These are phyloP conservation scores for Macrocentrus cingulum DNA, from an alignment of 1,140 invertebrate genomes.

Conservation along the genomic window DNA sequence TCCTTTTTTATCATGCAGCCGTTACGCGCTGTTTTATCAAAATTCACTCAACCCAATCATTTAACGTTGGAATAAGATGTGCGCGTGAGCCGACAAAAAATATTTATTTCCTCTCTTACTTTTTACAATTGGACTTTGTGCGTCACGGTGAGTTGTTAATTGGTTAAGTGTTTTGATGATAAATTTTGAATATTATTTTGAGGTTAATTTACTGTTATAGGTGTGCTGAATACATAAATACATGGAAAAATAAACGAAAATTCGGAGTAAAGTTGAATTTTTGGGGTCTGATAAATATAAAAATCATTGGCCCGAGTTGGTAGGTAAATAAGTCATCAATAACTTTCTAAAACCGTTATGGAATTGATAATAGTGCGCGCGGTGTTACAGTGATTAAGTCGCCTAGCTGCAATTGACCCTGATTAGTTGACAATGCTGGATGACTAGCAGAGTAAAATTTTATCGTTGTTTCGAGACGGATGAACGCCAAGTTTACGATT, in stretches of 20 bases:
- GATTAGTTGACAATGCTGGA: background rate
- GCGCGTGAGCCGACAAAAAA: background rate
- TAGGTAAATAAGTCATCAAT: too few relatives aligned
- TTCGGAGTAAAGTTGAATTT: too few relatives aligned
- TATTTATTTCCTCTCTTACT: background rate
- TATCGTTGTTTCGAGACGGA: background rate
- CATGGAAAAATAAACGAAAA: too few relatives aligned
- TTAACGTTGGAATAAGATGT: background rate
- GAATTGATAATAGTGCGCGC: conserved; percentile 16
- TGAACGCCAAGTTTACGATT: background rate
- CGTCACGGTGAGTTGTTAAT: conserved; percentile 15
- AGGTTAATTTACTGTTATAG: too few relatives aligned
- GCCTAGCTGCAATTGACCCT: background rate
- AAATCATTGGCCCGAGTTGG: conserved; percentile 20
- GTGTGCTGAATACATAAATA: too few relatives aligned
- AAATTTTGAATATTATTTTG: too few relatives aligned
- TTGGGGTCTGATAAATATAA: background rate
- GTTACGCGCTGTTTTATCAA: too few relatives aligned
- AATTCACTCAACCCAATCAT: conserved; percentile 16
- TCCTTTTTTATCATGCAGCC: background rate
- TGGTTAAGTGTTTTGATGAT: background rate
- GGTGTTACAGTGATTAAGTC: conserved; percentile 1
- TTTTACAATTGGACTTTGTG: background rate
- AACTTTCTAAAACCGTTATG: conserved; percentile 31
- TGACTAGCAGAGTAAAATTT: too few relatives aligned